Evolutionary conservation across 2,797 vertebrate genomes (phyloP), one percentile per base, ranked within the genome.

Genomic region (Melopsittacus undulatus): DNA sequence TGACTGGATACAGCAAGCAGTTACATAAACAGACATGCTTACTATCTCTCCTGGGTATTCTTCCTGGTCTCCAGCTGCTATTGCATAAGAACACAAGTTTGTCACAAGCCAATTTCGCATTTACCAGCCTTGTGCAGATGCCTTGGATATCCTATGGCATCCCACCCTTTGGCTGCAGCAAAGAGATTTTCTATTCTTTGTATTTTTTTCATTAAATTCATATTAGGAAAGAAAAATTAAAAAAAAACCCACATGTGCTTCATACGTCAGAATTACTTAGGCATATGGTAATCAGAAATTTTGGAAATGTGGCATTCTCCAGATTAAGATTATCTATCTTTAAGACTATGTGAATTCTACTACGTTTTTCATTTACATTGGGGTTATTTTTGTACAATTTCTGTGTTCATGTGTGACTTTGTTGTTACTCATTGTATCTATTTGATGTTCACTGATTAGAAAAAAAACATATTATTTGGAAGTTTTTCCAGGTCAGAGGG

Each of bases 241-340:
- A 69, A 46, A 46, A 83, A 66, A 12, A 11, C 24, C 22, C 32
- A 63, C 68, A 62, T 36, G 57, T 64, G 69, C n/a, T 91, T 68
- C 84, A 38, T 63, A 82, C 12, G 90, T 87, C 34, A 86, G 59
- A 97, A 91, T 56, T 68, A 89, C 62, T 82, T 85, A 79, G 70
- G 56, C 62, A 89, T 89, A 83, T 96, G 95, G 89, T 91, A 92
- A 83, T 68, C 73, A 92, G 62, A 93, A 93, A 59, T 94, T 67
- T 59, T 95, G 51, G 54, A 97, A 95, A 94, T 46, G 23, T 54
- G 40, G 48, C 59, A 29, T 78, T 91, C 81, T 94, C 72, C 72
- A 92, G 67, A 89, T 76, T 86, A 80, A 93, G 42, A 49, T 93
- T 90, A 64, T 93, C 70, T 83, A 27, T 94, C 54, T 79, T 88